Base-by-base conservation (phyloP, 2,888 invertebrate species). In the Lepidocyrtinus sp. region DNA sequence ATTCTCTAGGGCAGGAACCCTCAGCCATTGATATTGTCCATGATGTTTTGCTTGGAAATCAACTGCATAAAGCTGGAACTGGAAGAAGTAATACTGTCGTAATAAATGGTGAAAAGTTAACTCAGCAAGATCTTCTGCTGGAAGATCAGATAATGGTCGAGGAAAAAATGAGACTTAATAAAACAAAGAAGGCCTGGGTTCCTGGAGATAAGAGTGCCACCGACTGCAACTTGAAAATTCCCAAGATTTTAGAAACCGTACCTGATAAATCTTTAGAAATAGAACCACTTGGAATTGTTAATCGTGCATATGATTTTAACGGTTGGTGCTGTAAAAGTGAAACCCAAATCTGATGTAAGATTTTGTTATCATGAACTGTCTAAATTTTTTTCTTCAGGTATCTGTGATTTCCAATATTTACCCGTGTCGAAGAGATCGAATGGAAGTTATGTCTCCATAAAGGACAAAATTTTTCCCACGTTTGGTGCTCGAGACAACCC, bases 341-440 rank as follows among this genome's bases (percentile, higher is more conserved):
- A 61, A 17, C 21, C 19, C 55, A 1, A 12, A 36, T 15, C 26
- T 21, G 45, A 9, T 65, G 59, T 46, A 25, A 24, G 36, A 2
- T 64, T n/a, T 17, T 76, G 15, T 27, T 7, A 25, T 5, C 59
- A 5, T 46, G 26, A 1, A 19, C 17, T 71, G 50, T 59, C 19
- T 17, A 59, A 36, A n/a, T 27, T 26, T n/a, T 24, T 77, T 71
- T 87, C 86, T 86, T 55, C 88, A 96, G 96, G 92, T 83, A 90
- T 97, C 87, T 94, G 94, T 88, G 98, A 99, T 89, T 98, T 96
- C 89, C 98, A 98, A 89, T 98, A 94, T 88, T 89, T 98, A 81
- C 96, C 98, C 0, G 50, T 75, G 12, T 77, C 71, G 71, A 88
- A 84, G 36, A 86, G 87, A 21, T 80, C 83, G n/a, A 86, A 86